A percentile compares a stretch with the other conserved stretches of the same genome.
Conservation (phyloP, 2,113 vertebrate species). For the Damaliscus lunatus region DNA sequence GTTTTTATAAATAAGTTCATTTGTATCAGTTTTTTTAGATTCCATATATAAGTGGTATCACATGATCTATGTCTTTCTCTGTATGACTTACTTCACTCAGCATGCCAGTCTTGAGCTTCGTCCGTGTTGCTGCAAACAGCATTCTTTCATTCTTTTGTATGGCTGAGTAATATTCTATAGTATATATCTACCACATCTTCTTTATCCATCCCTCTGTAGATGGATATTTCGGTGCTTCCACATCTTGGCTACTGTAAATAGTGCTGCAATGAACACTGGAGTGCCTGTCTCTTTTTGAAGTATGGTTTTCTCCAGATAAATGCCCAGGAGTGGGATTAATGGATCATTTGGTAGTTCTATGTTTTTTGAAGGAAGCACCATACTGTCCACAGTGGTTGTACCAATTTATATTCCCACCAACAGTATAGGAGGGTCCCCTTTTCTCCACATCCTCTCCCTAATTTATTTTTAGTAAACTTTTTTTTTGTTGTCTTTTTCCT, state of each 20-base stretch:
- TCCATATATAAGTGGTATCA: not conserved
- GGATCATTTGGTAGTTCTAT: not conserved
- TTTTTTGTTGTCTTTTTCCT: not conserved
- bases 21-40: not conserved
- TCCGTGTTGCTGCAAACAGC: not conserved
- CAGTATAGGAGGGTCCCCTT: not conserved
- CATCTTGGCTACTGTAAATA: not conserved
- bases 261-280: not conserved
- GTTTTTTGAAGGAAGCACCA: not conserved
- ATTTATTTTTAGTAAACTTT: not conserved
- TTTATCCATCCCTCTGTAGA: not conserved
- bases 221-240: not conserved
- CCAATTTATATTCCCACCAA: not conserved
- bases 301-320: not conserved
- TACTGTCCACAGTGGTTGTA: not conserved
- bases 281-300: not conserved
- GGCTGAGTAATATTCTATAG: not conserved
- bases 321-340: not conserved
- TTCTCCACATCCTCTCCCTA: not conserved
- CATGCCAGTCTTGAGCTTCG: not conserved
- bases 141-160: not conserved
- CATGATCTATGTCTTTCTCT: not conserved
- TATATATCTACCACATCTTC: not conserved
- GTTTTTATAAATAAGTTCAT: not conserved
- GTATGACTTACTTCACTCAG: not conserved